Evolutionary conservation across 1,140 invertebrate species (phyloP).

Genomic region (Drosophila miranda): DNA sequence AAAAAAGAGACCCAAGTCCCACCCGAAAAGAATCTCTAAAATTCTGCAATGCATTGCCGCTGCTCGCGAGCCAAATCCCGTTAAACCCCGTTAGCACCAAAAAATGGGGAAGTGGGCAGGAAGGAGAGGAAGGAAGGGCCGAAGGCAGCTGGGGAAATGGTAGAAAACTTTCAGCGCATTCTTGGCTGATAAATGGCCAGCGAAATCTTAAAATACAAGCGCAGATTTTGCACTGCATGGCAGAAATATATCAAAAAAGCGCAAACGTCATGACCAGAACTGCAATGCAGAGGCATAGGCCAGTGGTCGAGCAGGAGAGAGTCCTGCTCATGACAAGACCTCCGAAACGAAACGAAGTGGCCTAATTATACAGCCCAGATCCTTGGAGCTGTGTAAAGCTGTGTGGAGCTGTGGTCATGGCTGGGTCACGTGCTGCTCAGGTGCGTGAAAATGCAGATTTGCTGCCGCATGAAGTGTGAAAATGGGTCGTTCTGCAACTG

Average conservation of each 20-base stretch:
- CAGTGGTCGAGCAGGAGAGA: background rate
- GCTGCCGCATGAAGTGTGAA: conserved; percentile 15
- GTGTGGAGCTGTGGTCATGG: background rate
- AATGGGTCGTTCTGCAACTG: conserved; percentile 20
- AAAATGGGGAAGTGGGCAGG: conserved; percentile 17
- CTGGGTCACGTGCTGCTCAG: conserved; percentile 5
- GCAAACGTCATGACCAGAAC: conserved; percentile 15
- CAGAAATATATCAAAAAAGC: conserved; percentile 30
- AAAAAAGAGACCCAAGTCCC: conserved; percentile 16
- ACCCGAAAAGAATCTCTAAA: conserved; percentile 49
- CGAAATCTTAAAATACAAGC: conserved; percentile 62
- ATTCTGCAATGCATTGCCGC: conserved; percentile 61
- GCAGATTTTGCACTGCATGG: conserved; percentile 38
- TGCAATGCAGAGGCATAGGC: conserved; percentile 31
- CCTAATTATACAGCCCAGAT: conserved; percentile 28
- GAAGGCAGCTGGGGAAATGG: conserved; percentile 6
- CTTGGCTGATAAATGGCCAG: conserved; percentile 70
- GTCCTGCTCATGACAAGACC: conserved; percentile 26
- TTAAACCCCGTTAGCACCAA: conserved; percentile 59
- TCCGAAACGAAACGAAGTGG: conserved; percentile 18
- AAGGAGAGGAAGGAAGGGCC: background rate
- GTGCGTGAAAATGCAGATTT: conserved; percentile 26
- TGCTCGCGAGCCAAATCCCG: conserved; percentile 59
- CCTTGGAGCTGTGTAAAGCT: background rate
- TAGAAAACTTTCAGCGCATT: conserved; percentile 69